Evolutionary conservation across 2,888 invertebrate genomes (phyloP).

Genomic region (Dimorphilus gyrociliatus): DNA sequence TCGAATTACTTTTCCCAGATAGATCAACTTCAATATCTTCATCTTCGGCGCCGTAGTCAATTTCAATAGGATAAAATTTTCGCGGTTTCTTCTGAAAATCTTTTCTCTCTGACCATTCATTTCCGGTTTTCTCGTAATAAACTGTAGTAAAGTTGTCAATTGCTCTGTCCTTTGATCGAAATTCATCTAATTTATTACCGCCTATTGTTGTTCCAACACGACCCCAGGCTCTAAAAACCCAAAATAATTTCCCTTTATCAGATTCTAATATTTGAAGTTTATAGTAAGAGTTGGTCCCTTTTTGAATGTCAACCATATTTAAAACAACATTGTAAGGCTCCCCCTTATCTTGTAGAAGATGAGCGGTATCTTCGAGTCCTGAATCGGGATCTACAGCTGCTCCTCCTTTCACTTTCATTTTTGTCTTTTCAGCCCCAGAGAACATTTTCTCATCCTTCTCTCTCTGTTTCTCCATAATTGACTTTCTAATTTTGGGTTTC

Average conservation of each 20-base stretch:
- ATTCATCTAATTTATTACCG: conserved; percentile 29
- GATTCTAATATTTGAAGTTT: conserved; percentile 73
- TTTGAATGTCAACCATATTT: conserved; percentile 65
- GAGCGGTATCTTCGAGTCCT: conserved; percentile 54
- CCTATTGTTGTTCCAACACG: conserved; percentile 88
- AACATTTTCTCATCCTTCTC: conserved; percentile 3
- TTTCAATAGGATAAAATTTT: conserved; percentile 65
- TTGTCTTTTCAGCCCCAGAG: conserved; percentile 41
- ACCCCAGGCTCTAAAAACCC: conserved; percentile 84
- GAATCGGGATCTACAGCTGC: conserved; percentile 84
- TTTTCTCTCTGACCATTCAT: conserved; percentile 52
- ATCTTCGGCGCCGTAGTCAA: conserved; percentile 58
- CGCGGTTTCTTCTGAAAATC: conserved; percentile 56
- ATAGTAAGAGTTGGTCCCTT: conserved; percentile 79
- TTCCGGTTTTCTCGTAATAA: conserved; percentile 66
- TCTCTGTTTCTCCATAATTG: conserved; percentile 2
- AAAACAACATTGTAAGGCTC: conserved; percentile 57
- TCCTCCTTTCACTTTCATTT: conserved; percentile 60
- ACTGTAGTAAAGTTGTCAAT: conserved; percentile 46
- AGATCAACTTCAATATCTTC: too few species aligned
- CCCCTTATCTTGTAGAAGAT: conserved; percentile 46
- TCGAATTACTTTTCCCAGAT: conserved; percentile 44
- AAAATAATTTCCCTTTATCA: conserved; percentile 50
- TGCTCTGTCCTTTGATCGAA: conserved; percentile 18
- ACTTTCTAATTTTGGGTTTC: neutral